A percentile compares a stretch with the other conserved stretches of the same genome.
These are phyloP conservation scores for Rhagologus leucostigma DNA, from an alignment of 2,113 vertebrate species.

Conservation along the genomic window DNA sequence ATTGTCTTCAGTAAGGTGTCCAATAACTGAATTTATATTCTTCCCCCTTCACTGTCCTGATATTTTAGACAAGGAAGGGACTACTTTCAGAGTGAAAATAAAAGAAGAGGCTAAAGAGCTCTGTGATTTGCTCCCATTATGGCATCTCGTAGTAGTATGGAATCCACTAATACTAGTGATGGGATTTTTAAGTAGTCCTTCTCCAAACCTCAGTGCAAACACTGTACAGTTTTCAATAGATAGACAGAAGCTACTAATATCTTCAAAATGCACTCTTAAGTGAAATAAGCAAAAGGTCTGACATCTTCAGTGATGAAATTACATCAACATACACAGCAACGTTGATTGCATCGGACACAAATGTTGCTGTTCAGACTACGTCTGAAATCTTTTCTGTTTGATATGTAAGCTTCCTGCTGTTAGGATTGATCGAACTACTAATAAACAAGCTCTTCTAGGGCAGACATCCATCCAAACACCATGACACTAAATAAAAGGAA, in stretches of 20 bases:
- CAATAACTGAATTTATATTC: background rate
- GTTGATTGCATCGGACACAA: background rate
- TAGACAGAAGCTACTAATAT: background rate
- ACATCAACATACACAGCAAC: background rate
- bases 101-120: background rate
- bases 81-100: background rate
- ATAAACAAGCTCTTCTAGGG: background rate
- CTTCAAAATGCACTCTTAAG: background rate
- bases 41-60: background rate
- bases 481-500: background rate
- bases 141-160: background rate
- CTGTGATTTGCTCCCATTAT: background rate
- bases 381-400: constrained; percentile 15
- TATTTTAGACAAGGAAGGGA: background rate
- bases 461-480: background rate
- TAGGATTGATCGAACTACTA: background rate
- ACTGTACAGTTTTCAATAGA: background rate
- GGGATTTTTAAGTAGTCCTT: background rate
- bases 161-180: background rate
- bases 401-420: background rate
- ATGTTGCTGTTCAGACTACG: background rate
- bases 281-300: background rate
- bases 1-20: background rate
- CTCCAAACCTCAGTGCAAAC: background rate
- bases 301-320: background rate